These are phyloP conservation scores for Pachydiplax longipennis DNA, from an alignment of 2,888 invertebrate species.

Conservation along the genomic window DNA sequence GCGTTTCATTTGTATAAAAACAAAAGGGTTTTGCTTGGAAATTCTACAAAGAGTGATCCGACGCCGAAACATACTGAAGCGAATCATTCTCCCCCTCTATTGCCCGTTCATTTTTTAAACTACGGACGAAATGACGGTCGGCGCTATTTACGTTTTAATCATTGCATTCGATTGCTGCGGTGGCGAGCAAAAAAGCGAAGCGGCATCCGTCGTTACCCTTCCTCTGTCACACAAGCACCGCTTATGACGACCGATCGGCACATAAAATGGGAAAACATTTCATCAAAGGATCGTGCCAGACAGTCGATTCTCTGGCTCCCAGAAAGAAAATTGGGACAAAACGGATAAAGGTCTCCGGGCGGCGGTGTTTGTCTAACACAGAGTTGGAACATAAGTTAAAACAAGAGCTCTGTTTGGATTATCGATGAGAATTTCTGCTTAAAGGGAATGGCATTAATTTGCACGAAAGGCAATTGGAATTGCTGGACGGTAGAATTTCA, in stretches of 20 bases:
- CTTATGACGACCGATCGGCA: constrained; percentile 23
- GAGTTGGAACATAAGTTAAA: neutral
- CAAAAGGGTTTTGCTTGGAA: neutral
- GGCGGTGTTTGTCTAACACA: neutral
- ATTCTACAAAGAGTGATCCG: neutral
- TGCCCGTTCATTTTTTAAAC: constrained; percentile 1
- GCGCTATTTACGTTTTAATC: constrained; percentile 41
- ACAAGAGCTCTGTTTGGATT: neutral
- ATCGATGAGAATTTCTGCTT: neutral
- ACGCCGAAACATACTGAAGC: neutral
- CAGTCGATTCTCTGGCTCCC: neutral
- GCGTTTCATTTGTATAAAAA: neutral
- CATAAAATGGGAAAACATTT: constrained; percentile 34
- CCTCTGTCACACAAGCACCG: constrained; percentile 21
- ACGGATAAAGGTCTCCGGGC: constrained; percentile 9
- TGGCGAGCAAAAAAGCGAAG: neutral
- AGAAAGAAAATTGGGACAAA: constrained; percentile 9
- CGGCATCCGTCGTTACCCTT: neutral
- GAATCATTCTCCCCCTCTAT: neutral
- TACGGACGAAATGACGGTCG: constrained; percentile 38
- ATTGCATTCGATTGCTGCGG: constrained; percentile 5
- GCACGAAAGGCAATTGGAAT: neutral
- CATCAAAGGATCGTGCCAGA: constrained; percentile 20
- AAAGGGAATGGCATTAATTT: neutral
- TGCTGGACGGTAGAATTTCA: too few species aligned